Base-by-base conservation (phyloP, 2,888 invertebrate genomes). In the Drosophila sordidula region DNA sequence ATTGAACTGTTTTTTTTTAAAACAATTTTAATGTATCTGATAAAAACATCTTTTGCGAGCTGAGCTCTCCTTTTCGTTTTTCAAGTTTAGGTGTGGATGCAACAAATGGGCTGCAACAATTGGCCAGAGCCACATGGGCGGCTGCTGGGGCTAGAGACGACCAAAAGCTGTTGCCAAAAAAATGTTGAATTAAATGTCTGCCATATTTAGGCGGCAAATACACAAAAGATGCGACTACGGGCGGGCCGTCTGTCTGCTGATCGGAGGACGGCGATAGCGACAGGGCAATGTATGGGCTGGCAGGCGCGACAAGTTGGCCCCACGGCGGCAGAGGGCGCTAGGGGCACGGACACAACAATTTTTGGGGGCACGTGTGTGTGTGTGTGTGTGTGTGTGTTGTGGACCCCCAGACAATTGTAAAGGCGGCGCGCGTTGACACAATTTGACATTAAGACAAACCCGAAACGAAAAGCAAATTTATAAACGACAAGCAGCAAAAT, bases 391-490 rank as follows among this genome's bases (percentile, higher is more conserved):
- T 57, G 34, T 50, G 51, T 3, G 18, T 39, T 22, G 39, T 47
- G 51, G 70, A 69, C 58, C 68, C 62, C 78, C 79, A 82, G 88
- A 87, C 88, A 82, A 82, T 82, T 61, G 80, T 62, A 55, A 57
- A 70, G 82, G 70, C 83, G 68, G 38, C 66, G 66, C 58, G 65
- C 67, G 86, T 80, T 89, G 89, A 87, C 83, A 83, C 81, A 79
- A 87, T 84, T 87, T 87, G 84, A 84, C 81, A 77, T 72, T 81
- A 87, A 87, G 87, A 87, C 77, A 87, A 84, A 77, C 79, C 79
- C 87, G 68, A 87, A 85, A 82, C 57, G 75, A 85, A 84, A 85
- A 82, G 80, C 82, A 87, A 81, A 85, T 80, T 85, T 82, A 85
- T 78, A 82, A 87, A 67, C 82, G 87, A 87, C 80, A 80, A 75